Evolutionary conservation across 2,113 vertebrate genomes (phyloP).

Genomic region (Ascaphus truei): DNA sequence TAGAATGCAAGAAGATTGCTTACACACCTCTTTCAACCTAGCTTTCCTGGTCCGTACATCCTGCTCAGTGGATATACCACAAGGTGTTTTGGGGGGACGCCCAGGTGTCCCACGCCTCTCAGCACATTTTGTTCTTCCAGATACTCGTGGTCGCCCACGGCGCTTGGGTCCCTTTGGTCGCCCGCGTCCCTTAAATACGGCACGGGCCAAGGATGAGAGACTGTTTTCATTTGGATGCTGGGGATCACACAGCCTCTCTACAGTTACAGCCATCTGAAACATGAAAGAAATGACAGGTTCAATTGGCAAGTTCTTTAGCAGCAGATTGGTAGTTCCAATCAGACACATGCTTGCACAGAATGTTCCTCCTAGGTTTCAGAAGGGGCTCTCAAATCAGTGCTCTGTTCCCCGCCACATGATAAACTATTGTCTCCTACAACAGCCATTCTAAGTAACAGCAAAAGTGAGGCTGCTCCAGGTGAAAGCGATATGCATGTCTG

Average conservation of each 20-base stretch:
- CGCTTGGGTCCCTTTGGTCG: slow-evolving; percentile 61
- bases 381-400: too few relatives aligned
- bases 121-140: slow-evolving; percentile 47
- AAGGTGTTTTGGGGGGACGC: slow-evolving; percentile 53
- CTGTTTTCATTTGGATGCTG: not conserved
- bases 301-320: too few relatives aligned
- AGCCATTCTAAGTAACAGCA: too few relatives aligned
- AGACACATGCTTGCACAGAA: too few relatives aligned
- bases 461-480: too few relatives aligned
- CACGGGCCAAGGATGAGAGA: not conserved
- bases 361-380: too few relatives aligned
- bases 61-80: slow-evolving; percentile 53
- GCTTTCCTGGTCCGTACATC: slow-evolving; percentile 64
- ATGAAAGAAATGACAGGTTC: slow-evolving; percentile 24
- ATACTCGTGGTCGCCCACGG: slow-evolving; percentile 41
- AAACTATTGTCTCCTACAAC: too few relatives aligned
- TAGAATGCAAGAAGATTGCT: too few relatives aligned
- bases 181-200: slow-evolving; percentile 25
- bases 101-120: slow-evolving; percentile 52
- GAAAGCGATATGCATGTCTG: too few relatives aligned
- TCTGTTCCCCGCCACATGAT: too few relatives aligned
- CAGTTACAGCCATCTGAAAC: slow-evolving; percentile 37
- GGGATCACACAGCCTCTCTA: slow-evolving; percentile 13
- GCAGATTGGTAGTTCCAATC: too few relatives aligned
- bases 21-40: slow-evolving; percentile 73